phyloP scores from a whole-genome alignment of 2,113 vertebrate species.

The Ceyx melanurus region DNA sequence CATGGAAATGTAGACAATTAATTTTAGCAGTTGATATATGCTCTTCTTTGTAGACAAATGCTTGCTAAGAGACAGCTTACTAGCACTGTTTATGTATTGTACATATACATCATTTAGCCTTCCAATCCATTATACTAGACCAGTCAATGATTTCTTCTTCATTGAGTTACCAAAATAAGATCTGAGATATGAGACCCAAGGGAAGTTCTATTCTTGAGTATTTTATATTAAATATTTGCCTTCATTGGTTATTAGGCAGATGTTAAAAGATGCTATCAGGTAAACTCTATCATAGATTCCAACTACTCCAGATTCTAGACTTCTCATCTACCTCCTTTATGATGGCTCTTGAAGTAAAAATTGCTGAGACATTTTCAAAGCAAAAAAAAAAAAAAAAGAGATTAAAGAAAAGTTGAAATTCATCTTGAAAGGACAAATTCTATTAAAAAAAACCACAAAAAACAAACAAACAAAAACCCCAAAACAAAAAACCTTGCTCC shows the following conservation, averaged over 20 bases:
- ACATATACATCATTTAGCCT: neutral
- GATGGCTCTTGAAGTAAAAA: neutral
- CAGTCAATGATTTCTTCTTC: neutral
- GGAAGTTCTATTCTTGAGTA: neutral
- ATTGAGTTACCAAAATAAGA: neutral
- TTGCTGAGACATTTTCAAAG: neutral
- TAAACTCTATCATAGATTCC: neutral
- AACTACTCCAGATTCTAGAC: neutral
- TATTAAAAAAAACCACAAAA: neutral
- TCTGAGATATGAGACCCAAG: accelerated
- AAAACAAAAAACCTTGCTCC: neutral
- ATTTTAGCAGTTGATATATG: neutral
- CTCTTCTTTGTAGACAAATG: neutral
- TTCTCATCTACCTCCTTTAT: neutral
- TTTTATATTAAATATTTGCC: neutral
- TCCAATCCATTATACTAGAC: accelerated
- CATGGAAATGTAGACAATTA: neutral
- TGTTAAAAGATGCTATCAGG: neutral
- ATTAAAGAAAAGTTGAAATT: neutral
- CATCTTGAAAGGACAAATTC: neutral
- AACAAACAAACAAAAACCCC: too few relatives aligned
- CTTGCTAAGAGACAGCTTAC: neutral
- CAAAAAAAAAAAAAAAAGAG: neutral
- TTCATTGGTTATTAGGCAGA: neutral
- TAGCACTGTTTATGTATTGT: neutral